These are phyloP conservation scores for Neodiprion lecontei DNA, from an alignment of 1,140 invertebrate species.

Conservation along the genomic window DNA sequence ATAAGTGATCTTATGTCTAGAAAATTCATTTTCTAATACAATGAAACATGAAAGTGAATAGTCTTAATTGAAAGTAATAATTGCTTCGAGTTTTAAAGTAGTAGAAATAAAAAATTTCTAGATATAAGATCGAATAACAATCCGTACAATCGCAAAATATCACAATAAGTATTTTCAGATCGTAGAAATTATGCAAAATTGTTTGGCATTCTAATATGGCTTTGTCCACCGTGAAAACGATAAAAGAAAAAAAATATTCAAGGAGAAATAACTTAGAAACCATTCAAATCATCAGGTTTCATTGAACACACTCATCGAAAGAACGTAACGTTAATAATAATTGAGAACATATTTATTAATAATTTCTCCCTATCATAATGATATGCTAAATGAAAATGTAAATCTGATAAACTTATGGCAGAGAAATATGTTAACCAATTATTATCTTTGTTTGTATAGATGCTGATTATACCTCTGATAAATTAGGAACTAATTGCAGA, in stretches of 20 bases:
- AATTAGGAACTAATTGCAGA: too few species aligned
- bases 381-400: too few species aligned
- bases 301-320: too few species aligned
- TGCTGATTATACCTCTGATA: too few species aligned
- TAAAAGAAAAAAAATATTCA: too few species aligned
- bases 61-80: background rate
- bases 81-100: background rate
- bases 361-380: background rate
- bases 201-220: slow-evolving; percentile 7
- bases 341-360: background rate
- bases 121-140: slow-evolving; percentile 3
- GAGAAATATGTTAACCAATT: too few species aligned
- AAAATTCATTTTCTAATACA: background rate
- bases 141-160: background rate
- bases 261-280: too few species aligned
- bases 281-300: too few species aligned
- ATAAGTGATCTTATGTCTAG: background rate
- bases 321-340: too few species aligned
- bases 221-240: background rate
- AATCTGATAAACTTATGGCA: too few species aligned
- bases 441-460: too few species aligned
- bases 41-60: too few species aligned
- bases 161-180: slow-evolving; percentile 7
- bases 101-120: background rate
- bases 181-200: slow-evolving; percentile 2